Evolutionary conservation across 2,113 vertebrate species (phyloP), one percentile per base, ranked within the genome.

Genomic region (Cathartes aura): DNA sequence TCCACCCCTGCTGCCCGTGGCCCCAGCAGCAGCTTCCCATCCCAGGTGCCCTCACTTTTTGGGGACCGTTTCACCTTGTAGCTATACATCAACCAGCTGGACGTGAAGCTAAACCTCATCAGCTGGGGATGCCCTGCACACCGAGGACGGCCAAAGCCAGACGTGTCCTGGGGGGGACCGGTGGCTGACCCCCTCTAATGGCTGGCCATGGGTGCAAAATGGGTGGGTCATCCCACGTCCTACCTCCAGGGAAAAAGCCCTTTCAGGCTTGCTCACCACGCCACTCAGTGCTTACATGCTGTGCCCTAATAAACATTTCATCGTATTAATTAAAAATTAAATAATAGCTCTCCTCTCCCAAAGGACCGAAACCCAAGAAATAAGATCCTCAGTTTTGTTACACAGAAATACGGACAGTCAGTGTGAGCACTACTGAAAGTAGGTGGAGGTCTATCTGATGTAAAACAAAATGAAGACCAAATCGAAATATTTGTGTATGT

Each of bases 371-470:
- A 11, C 8, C 30, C 21, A 21, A 13, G 17, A 8, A 62, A 9
- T 1, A 36, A 32, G 42, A 6, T 12, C 4, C 50, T 18, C 4
- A 1, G 47, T 3, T 19, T 15, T 5, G 8, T 5, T 20, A 4
- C 47, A 4, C 26, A n/a, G 60, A 9, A 26, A 2, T 4, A 2
- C 5, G 71, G 26, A 18, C 34, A 59, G 18, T 1, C 6, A 2
- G 10, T 0, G 10, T 3, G 38, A 47, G 71, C 1, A 2, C 7
- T 8, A 1, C 1, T 8, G 34, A 17, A 20, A 45, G 8, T 3
- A 13, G 58, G 55, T 2, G 30, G 14, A 21, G 68, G 14, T 38
- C 23, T 38, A 4, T 8, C 32, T 2, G 12, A 8, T 4, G 17
- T 5, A 43, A 32, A 78, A 7, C 15, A 17, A 12, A 0, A 2